Evolutionary conservation across 2,797 vertebrate species (phyloP), one percentile per base, ranked within the genome.

Genomic region (Salmo trutta): DNA sequence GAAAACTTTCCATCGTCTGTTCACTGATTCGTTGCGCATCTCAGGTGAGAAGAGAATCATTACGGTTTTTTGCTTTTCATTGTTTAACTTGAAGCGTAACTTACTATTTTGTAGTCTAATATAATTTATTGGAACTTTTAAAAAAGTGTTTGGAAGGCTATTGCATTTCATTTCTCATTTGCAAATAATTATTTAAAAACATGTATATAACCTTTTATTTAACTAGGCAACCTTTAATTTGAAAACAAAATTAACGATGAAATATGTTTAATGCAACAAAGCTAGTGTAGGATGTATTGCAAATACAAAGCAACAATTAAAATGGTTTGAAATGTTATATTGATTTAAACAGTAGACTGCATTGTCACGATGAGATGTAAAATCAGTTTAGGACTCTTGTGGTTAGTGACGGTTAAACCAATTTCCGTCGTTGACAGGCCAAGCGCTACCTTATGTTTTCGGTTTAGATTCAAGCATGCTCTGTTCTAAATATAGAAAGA

Each of bases 1-100:
- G 88, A 88, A 91, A 93, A 93, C 91, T 93, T 92, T 90, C 88
- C 84, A 75, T 88, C 79, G 86, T 90, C 77, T 88, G 84, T 85
- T 86, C 87, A 87, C 88, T 93, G 88, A 84, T 93, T 87, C 90
- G 88, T 87, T 92, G 88, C 89, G 81, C 90, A 16, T 84, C 85
- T 87, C 92, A 93, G 94, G 94, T 95, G 83, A 94, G 91, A 77
- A 33, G n/a, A 66, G n/a, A 66, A 5, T 41, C 16, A 33, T 14
- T 3, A 31, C 33, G 33, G 1, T 16, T 0, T 5, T n/a, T 21
- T 4, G 64, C 64, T 12, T 27, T 66, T 31, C 19, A 5, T 52
- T 24, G 10, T 71, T 51, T 27, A 14, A 19, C 41, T 71, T 52
- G 14, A 24, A 14, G 41, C 19, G 10, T 21, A 51, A 51, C 5